These are phyloP conservation scores for Diarsia rubi DNA, from an alignment of 2,888 invertebrate genomes.

Conservation along the genomic window DNA sequence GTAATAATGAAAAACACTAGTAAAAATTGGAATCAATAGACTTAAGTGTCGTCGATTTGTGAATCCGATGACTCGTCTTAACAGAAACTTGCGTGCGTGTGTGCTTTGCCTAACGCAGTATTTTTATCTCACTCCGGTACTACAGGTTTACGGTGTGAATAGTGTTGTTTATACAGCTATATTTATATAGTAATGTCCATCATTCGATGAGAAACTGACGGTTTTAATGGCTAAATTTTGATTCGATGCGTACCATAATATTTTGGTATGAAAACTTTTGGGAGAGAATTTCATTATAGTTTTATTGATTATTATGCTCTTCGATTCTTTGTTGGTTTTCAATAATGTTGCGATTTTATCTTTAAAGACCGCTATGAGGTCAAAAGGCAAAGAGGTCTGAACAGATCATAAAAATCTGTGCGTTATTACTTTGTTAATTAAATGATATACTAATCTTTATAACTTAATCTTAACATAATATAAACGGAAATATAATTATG, in stretches of 20 bases:
- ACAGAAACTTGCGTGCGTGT: conserved; percentile 52
- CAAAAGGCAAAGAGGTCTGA: conserved; percentile 18
- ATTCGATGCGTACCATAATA: conserved; percentile 57
- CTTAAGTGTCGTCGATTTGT: neutral
- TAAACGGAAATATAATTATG: neutral
- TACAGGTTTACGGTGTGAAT: conserved; percentile 75
- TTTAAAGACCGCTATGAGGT: conserved; percentile 20
- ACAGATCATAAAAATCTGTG: conserved; percentile 21
- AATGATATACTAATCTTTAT: conserved; percentile 23
- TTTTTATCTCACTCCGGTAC: conserved; percentile 65
- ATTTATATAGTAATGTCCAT: conserved; percentile 55
- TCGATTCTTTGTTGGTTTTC: conserved; percentile 36
- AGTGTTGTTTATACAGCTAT: conserved; percentile 66
- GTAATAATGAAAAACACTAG: conserved; percentile 7
- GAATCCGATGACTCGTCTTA: conserved; percentile 8
- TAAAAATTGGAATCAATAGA: neutral
- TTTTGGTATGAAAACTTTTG: conserved; percentile 34
- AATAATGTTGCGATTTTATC: conserved; percentile 44
- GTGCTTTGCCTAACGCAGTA: conserved; percentile 53
- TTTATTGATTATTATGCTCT: conserved; percentile 44
- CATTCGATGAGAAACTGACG: conserved; percentile 62
- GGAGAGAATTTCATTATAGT: conserved; percentile 30
- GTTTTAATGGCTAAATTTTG: conserved; percentile 60
- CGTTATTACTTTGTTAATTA: conserved; percentile 28
- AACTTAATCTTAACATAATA: conserved; percentile 16